phyloP scores from a whole-genome alignment of 1,140 invertebrate species.

The Drosophila sechellia region DNA sequence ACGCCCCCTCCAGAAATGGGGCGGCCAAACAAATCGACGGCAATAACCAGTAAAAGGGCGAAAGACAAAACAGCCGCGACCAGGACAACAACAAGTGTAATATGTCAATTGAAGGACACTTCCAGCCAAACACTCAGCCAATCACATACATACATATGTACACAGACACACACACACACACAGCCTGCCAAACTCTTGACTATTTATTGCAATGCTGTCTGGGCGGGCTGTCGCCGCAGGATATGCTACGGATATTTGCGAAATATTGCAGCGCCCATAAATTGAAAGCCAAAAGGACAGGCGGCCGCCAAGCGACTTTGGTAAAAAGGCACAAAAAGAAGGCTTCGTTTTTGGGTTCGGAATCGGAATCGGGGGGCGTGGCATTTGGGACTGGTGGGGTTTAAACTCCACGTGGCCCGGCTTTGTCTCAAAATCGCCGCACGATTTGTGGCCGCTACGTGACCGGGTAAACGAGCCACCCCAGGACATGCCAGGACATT shows the following conservation, averaged over 20 bases:
- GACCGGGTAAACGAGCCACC: slow-evolving; percentile 49
- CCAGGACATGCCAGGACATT: slow-evolving; percentile 24
- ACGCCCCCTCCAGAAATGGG: background rate
- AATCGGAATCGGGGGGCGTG: slow-evolving; percentile 28
- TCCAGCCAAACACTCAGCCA: slow-evolving; percentile 21
- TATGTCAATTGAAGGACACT: slow-evolving; percentile 82
- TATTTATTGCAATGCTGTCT: slow-evolving; percentile 80
- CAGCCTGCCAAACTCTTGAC: slow-evolving; percentile 46
- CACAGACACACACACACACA: slow-evolving; percentile 2
- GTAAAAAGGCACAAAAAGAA: slow-evolving; percentile 22
- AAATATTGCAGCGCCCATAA: slow-evolving; percentile 81
- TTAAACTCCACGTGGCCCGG: slow-evolving; percentile 35
- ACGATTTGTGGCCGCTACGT: slow-evolving; percentile 75
- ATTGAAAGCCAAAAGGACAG: slow-evolving; percentile 68
- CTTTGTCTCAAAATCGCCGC: slow-evolving; percentile 70
- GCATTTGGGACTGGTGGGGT: slow-evolving; percentile 13
- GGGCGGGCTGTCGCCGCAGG: slow-evolving; percentile 72
- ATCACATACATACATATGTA: slow-evolving; percentile 2
- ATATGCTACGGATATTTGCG: slow-evolving; percentile 81
- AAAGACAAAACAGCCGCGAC: slow-evolving; percentile 62
- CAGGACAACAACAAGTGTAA: slow-evolving; percentile 73
- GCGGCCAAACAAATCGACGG: slow-evolving; percentile 51
- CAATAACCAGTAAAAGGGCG: slow-evolving; percentile 48
- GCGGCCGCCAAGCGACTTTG: slow-evolving; percentile 30
- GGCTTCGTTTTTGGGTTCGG: background rate